Percentiles rank a stretch among this genome's conserved stretches.
phyloP scores from a whole-genome alignment of 92 coral and sea anemone genomes.

The Metridium senile region DNA sequence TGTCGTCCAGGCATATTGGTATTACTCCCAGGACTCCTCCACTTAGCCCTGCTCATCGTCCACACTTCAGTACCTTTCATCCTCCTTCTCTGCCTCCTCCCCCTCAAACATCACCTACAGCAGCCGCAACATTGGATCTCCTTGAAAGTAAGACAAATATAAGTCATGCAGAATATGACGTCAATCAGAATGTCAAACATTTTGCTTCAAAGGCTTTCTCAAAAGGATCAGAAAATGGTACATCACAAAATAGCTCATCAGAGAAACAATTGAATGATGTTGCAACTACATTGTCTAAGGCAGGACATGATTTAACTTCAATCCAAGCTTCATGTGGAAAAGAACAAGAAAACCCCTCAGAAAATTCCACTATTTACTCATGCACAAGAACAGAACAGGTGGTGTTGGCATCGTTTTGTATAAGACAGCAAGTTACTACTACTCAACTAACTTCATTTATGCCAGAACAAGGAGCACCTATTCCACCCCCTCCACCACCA shows the following conservation, averaged over 20 bases:
- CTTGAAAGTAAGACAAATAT: constrained; percentile 29
- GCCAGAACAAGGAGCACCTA: constrained; percentile 11
- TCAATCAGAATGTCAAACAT: constrained; percentile 9
- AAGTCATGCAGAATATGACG: constrained; percentile 4
- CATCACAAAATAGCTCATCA: background rate
- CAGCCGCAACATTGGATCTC: constrained; percentile 6
- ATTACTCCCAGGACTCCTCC: constrained; percentile 45
- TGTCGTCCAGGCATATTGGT: constrained; percentile 34
- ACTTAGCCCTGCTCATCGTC: constrained; percentile 33
- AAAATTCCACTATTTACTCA: background rate
- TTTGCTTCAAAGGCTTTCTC: background rate
- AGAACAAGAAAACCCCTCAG: background rate
- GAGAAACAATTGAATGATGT: background rate
- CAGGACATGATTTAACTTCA: background rate
- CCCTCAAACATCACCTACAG: constrained; percentile 53
- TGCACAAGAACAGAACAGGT: background rate
- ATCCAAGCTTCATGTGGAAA: background rate
- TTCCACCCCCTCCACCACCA: constrained; percentile 20
- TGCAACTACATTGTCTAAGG: background rate
- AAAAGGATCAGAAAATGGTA: background rate
- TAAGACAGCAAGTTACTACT: background rate
- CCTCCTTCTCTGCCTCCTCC: constrained; percentile 88
- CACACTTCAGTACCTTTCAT: constrained; percentile 38
- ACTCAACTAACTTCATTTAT: constrained; percentile 23
- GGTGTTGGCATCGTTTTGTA: background rate